Percentiles rank a stretch among this genome's conserved stretches.
These are phyloP conservation scores for Papilio demoleus DNA, from an alignment of 2,888 invertebrate species.

Conservation along the genomic window DNA sequence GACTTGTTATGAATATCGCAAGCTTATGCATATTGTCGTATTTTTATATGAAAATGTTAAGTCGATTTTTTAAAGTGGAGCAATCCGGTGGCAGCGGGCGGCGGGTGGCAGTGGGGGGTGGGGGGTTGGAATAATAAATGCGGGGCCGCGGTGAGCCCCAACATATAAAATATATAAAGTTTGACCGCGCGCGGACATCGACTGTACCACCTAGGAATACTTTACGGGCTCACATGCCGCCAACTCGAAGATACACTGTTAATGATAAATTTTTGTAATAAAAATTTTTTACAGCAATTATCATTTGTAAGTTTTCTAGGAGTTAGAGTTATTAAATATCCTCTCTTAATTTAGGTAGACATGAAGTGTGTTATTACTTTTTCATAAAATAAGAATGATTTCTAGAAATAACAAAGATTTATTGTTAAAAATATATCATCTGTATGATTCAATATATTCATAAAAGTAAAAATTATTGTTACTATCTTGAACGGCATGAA, in stretches of 20 bases:
- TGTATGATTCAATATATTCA: background rate
- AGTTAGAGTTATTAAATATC: too few relatives aligned
- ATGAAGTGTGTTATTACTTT: too few relatives aligned
- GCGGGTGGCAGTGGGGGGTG: constrained; percentile 47
- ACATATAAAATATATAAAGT: constrained; percentile 81
- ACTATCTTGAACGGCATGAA: constrained; percentile 55
- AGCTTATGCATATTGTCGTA: constrained; percentile 32
- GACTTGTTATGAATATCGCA: constrained; percentile 25
- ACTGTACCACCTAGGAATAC: constrained; percentile 66
- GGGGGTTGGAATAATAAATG: constrained; percentile 70
- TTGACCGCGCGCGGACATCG: constrained; percentile 71
- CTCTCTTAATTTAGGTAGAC: too few relatives aligned
- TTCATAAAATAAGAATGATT: too few relatives aligned
- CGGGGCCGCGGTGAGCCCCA: constrained; percentile 63
- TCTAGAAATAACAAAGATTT: too few relatives aligned
- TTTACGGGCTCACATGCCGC: constrained; percentile 58
- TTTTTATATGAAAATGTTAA: constrained; percentile 37
- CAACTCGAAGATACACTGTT: background rate
- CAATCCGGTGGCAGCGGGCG: constrained; percentile 65
- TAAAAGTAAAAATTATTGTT: background rate
- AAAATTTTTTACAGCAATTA: background rate
- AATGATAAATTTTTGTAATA: too few relatives aligned
- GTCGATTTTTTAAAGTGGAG: constrained; percentile 49
- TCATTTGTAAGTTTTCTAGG: too few relatives aligned
- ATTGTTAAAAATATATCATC: too few relatives aligned